These are phyloP conservation scores for Xylophagus ater DNA, from an alignment of 2,888 invertebrate genomes.

Conservation along the genomic window DNA sequence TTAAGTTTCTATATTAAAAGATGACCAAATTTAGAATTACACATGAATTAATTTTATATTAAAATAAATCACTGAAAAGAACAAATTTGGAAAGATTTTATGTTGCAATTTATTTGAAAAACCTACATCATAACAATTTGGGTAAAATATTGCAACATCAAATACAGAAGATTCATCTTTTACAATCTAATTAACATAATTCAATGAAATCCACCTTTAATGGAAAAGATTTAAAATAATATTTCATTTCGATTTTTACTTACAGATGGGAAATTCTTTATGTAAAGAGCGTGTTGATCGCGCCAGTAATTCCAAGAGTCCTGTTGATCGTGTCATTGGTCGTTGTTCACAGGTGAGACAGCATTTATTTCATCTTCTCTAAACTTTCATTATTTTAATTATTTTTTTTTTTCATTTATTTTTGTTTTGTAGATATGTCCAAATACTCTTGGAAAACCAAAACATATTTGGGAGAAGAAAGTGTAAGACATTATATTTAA, in stretches of 20 bases:
- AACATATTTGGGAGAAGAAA: conserved; percentile 20
- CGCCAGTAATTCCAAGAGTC: conserved; percentile 16
- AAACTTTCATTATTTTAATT: conserved; percentile 6
- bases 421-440: conserved; percentile 19
- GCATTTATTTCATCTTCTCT: too few species aligned
- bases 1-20: too few species aligned
- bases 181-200: too few species aligned
- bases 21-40: too few species aligned
- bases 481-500: conserved; percentile 16
- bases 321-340: conserved; percentile 19
- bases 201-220: too few species aligned
- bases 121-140: too few species aligned
- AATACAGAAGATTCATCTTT: too few species aligned
- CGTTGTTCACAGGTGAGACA: conserved; percentile 20
- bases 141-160: too few species aligned
- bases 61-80: too few species aligned
- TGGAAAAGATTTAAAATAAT: background rate
- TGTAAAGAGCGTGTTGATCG: conserved; percentile 18
- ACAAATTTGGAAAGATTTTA: too few species aligned
- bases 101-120: too few species aligned
- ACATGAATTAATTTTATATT: too few species aligned
- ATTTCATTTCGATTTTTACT: conserved; percentile 3
- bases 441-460: conserved; percentile 16
- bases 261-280: conserved; percentile 20
- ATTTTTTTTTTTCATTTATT: background rate